Evolutionary conservation across 2,888 invertebrate genomes (phyloP), one percentile per base, ranked within the genome.

Genomic region (Griposia aprilina): DNA sequence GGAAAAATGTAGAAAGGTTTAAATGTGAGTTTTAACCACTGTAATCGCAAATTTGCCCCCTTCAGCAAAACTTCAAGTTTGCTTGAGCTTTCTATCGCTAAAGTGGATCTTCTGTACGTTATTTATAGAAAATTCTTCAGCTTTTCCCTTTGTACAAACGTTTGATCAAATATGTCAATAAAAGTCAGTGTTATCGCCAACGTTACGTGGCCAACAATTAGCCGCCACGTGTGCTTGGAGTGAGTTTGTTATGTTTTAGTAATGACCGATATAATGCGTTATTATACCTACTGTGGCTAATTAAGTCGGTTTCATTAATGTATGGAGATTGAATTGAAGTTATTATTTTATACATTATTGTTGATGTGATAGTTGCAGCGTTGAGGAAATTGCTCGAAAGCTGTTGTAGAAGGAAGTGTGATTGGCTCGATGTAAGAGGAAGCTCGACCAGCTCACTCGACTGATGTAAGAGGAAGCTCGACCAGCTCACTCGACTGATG

Each of bases 321-420:
- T 73, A 77, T 63, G 76, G 80, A 80, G 65, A 85, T 83, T 79
- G 55, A 63, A 77, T 62, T 68, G 60, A 70, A 71, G 69, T 83
- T 74, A 82, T 78, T 82, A 82, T 82, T 78, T 76, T 57, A 45
- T 20, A 74, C 48, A 63, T 82, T 60, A 85, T 71, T 66, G 59
- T 85, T 74, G 57, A 45, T 50, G 50, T 30, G 15, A 26, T 50
- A 50, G 60, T 23, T 45, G 30, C 57, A 71, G 13, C 36, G 48
- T 41, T 45, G 23, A 60, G 69, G 63, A 80, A 80, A 84, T 80
- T 48, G n/a, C 30, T 76, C 20, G 59, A 73, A 73, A 80, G 84
- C 66, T 80, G 57, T 63, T 55, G 62, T 36, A 52, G 70, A 41
- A 74, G 70, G 59, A 68, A 83, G 74, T 60, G 41, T 50, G 36